A percentile compares a stretch with the other conserved stretches of the same genome.
Evolutionary conservation across 2,797 vertebrate species (phyloP).

Genomic region (Gymnodraco acuticeps): DNA sequence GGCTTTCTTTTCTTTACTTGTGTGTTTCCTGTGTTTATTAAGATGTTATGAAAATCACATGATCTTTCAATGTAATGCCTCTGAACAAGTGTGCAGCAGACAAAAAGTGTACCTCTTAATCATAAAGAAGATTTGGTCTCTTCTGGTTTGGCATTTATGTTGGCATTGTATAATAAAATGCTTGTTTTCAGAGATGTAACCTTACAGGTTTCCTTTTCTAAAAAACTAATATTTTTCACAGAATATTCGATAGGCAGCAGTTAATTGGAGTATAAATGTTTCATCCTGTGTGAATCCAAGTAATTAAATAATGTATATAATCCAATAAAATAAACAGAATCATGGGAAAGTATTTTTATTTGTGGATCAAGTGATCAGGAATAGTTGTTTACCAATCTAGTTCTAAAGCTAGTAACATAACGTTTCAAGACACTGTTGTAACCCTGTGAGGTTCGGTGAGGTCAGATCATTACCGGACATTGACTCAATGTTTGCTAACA

Average conservation of each 20-base stretch:
- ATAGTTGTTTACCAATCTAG: background rate
- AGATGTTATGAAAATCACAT: background rate
- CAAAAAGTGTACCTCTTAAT: constrained; percentile 15
- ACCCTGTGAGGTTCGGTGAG: too few relatives aligned
- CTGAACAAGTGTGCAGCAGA: background rate
- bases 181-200: background rate
- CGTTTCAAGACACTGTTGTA: too few relatives aligned
- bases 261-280: background rate
- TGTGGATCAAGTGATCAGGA: background rate
- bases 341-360: background rate
- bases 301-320: constrained; percentile 53
- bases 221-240: constrained; percentile 2
- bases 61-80: background rate
- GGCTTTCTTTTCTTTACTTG: constrained; percentile 6
- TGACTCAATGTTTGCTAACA: too few relatives aligned
- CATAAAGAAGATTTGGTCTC: background rate
- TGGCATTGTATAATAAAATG: background rate
- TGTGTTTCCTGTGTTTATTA: constrained; percentile 7
- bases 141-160: constrained; percentile 14
- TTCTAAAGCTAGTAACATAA: background rate
- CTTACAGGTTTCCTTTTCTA: background rate
- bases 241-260: background rate
- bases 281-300: background rate
- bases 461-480: too few relatives aligned
- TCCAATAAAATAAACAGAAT: constrained; percentile 56